Percentiles rank a stretch among this genome's conserved stretches.
Conservation (phyloP, 35 echinoderm and acorn worm genomes). For the Ptychodera flava region DNA sequence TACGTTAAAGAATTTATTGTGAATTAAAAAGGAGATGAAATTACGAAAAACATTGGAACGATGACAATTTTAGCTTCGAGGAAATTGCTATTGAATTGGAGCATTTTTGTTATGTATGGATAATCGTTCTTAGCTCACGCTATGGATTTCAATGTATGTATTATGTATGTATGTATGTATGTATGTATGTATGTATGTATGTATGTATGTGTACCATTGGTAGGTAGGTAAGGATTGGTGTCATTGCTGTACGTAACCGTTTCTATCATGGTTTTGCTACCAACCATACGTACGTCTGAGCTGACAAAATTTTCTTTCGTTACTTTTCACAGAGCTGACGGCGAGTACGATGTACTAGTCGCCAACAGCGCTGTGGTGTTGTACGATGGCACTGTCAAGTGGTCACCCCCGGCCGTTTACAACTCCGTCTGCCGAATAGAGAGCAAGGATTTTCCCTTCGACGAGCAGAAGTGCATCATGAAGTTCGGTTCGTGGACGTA, state of each 20-base stretch:
- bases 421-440: conserved; percentile 65
- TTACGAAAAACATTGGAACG: background rate
- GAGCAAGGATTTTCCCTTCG: conserved; percentile 72
- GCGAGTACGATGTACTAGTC: conserved; percentile 53
- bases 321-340: conserved; percentile 42
- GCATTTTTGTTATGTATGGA: background rate
- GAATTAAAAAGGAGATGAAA: background rate
- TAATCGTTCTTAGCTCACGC: background rate
- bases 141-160: background rate
- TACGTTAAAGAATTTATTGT: background rate
- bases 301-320: background rate
- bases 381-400: conserved; percentile 20
- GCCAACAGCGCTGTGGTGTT: background rate
- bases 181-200: background rate
- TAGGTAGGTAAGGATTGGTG: no score
- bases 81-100: no score
- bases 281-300: background rate
- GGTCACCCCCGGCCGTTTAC: conserved; percentile 79
- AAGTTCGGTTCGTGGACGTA: conserved; percentile 87
- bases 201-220: no score
- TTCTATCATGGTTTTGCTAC: background rate
- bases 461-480: conserved; percentile 70
- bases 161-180: background rate
- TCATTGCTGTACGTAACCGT: no score
- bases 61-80: no score